Base-by-base conservation (phyloP, 2,888 invertebrate genomes). In the Nephrocerus scutellatus region DNA sequence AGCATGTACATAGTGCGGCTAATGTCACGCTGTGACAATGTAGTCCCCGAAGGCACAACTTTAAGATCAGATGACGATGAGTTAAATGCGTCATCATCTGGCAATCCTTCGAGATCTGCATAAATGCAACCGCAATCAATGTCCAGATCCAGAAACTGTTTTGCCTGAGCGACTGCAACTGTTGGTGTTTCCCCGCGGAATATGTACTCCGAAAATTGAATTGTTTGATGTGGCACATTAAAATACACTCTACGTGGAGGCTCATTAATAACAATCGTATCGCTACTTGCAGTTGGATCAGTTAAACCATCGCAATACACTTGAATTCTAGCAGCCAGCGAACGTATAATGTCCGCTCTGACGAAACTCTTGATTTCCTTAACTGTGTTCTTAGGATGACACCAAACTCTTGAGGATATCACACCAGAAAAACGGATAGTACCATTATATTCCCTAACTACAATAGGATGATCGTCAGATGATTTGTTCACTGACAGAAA, bases 261-360 rank as follows among this genome's bases (percentile, higher is more conserved):
- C 65, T 92, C 91, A 57, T 91, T 91, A 48, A 87, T 85, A 34
- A 83, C 79, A 10, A 62, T 43, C 1, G 52, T 53, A 39, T 58
- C 59, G 21, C 44, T 55, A 31, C 49, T 54, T 8, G 60, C 57
- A 44, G 59, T 59, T 2, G 63, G 55, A 43, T 62, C 65, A 18
- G 89, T 84, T 36, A 92, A 72, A 39, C 91, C 91, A 68, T 92
- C 92, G 74, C 89, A 91, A 60, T 92, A 88, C 76, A 93, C 84
- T 55, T 90, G 89, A 58, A 92, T 79, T 45, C 93, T 74, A 9
- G 90, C 82, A 9, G 83, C 78, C 40, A 93, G 69, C 36, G 92
- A 92, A 41, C 92, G 74, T 47, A 91, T 73, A 16, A 92, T 79
- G 59, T 95, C 93, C 60, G 84, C 79, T 57, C 82, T 82, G 9